phyloP scores from a whole-genome alignment of 2,797 vertebrate genomes.

The Acanthurus tractus region DNA sequence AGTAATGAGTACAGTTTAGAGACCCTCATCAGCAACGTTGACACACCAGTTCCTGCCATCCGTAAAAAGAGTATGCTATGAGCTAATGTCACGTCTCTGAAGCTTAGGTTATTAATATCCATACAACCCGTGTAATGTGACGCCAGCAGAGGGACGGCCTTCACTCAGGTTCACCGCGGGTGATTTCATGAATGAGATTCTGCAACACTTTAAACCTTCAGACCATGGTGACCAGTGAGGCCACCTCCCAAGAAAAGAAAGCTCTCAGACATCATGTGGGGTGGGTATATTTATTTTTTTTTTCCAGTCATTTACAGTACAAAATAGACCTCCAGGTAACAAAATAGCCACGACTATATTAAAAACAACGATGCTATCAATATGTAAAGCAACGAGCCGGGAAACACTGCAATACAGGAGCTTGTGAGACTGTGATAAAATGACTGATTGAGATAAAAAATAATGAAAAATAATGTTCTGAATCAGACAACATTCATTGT shows the following conservation, averaged over 20 bases:
- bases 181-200: constrained; percentile 77
- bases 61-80: constrained; percentile 50
- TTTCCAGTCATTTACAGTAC: constrained; percentile 79
- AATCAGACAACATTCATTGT: constrained; percentile 48
- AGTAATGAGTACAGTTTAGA: constrained; percentile 49
- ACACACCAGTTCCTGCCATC: constrained; percentile 57
- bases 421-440: constrained; percentile 31
- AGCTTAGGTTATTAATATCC: constrained; percentile 74
- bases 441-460: constrained; percentile 42
- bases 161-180: constrained; percentile 45
- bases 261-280: constrained; percentile 59
- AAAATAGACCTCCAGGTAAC: constrained; percentile 84
- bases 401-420: constrained; percentile 62
- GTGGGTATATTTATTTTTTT: constrained; percentile 82
- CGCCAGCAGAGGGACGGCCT: constrained; percentile 36
- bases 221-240: constrained; percentile 49
- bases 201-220: constrained; percentile 41
- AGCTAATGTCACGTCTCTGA: constrained; percentile 66
- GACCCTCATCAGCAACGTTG: constrained; percentile 49
- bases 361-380: constrained; percentile 68
- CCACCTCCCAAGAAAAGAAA: constrained; percentile 63
- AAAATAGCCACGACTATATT: constrained; percentile 82
- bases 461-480: constrained; percentile 30
- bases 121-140: constrained; percentile 67
- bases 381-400: constrained; percentile 69